Base-by-base conservation (phyloP, 1,140 invertebrate genomes). In the Trypoxylus dichotomus region DNA sequence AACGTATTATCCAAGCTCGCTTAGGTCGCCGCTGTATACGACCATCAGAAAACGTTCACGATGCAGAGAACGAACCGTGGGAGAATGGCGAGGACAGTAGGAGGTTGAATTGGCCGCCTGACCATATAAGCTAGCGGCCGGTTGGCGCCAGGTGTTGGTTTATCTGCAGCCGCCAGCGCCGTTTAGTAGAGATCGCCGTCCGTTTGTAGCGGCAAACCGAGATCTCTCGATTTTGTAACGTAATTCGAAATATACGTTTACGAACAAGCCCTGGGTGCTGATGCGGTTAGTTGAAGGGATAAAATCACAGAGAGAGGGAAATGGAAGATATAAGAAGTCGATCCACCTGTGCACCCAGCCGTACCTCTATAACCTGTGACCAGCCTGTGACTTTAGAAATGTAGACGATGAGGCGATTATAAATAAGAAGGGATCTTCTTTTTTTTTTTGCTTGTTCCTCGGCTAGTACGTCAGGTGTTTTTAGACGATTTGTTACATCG, bases 81-180 rank as follows among this genome's bases (percentile, higher is more conserved):
- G 72, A 74, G 72, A 74, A 37, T 74, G 29, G 72, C 41, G 32
- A 37, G 72, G 72, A 74, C 72, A 43, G 72, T 74, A 74, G 72
- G 72, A 74, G 27, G 72, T 74, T 74, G 72, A 74, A 15, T 74
- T 74, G 72, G 29, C 72, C 72, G 72, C 41, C 72, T 74, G 72
- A 74, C 72, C 72, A 74, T 74, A 74, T 74, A 74, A 74, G 72
- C 60, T 68, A 74, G 72, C 32, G 72, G 72, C 72, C 72, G 72
- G 72, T 21, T 74, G 72, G 72, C 72, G 72, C 72, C 72, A 74
- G 72, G 72, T 74, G 72, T 74, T 74, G 72, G 32, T 43, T 74
- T 37, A 74, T 74, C 72, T 74, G 72, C 72, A 37, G 72, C 72
- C 72, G 72, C 29, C 32, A 74, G 72, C 72, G 72, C 72, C 72